Evolutionary conservation across 2,797 vertebrate species (phyloP).

Genomic region (Ptychobarbus kaznakovi): DNA sequence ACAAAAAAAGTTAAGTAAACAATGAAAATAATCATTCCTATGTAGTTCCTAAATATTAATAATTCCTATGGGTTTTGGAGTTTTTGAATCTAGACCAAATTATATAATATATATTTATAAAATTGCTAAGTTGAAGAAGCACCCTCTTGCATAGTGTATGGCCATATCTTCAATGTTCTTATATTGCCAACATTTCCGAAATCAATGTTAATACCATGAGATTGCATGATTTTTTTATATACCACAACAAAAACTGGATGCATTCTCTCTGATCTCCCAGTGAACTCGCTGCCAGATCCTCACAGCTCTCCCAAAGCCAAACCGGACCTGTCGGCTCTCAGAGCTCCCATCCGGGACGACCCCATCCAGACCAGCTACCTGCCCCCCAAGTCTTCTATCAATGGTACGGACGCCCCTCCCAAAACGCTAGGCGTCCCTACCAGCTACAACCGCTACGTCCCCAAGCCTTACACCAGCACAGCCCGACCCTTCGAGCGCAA

Average conservation of each 20-base stretch:
- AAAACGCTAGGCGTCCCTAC: conserved; percentile 76
- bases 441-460: conserved; percentile 86
- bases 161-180: too few relatives aligned
- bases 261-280: conserved; percentile 68
- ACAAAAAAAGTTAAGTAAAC: background rate
- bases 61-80: background rate
- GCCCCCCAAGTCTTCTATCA: conserved; percentile 86
- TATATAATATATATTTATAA: background rate
- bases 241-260: background rate
- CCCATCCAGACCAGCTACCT: conserved; percentile 83
- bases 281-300: conserved; percentile 82
- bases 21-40: background rate
- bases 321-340: conserved; percentile 84
- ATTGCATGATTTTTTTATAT: background rate
- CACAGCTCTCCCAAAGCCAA: conserved; percentile 82
- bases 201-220: background rate
- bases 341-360: conserved; percentile 86
- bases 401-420: conserved; percentile 83
- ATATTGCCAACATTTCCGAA: background rate
- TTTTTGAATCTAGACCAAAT: background rate
- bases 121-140: background rate
- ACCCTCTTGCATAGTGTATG: too few relatives aligned
- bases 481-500: conserved; percentile 94
- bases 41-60: background rate
- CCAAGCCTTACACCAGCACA: conserved; percentile 87